Evolutionary conservation across 2,113 vertebrate species (phyloP).

Genomic region (Monopterus albus): DNA sequence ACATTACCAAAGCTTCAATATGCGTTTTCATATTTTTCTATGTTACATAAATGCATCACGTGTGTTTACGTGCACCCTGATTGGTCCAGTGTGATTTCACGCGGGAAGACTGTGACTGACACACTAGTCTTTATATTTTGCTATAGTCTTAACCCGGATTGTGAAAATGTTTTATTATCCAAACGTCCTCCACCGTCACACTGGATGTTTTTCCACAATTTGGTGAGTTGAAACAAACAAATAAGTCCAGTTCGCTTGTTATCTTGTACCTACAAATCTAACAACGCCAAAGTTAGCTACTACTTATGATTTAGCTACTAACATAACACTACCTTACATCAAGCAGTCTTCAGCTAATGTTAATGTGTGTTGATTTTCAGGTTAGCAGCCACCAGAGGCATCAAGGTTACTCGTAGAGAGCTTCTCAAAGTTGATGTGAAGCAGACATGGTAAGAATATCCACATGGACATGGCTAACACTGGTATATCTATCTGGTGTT

Average conservation of each 20-base stretch:
- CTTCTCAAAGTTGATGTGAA: slow-evolving; percentile 84
- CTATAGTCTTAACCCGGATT: no score
- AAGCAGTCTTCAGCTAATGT: background rate
- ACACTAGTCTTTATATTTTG: background rate
- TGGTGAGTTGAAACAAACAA: slow-evolving; percentile 77
- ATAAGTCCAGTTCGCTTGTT: background rate
- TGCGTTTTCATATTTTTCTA: no score
- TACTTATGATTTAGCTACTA: no score
- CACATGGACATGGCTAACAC: no score
- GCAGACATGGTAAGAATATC: slow-evolving; percentile 81
- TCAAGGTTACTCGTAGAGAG: slow-evolving; percentile 81
- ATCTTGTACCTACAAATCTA: background rate
- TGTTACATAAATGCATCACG: slow-evolving; percentile 23
- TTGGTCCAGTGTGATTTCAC: slow-evolving; percentile 26
- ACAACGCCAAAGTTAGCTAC: no score
- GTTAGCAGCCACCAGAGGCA: slow-evolving; percentile 86
- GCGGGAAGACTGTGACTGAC: slow-evolving; percentile 20
- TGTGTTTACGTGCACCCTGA: slow-evolving; percentile 25
- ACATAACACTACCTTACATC: background rate
- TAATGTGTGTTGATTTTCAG: slow-evolving; percentile 61
- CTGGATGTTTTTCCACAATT: slow-evolving; percentile 86
- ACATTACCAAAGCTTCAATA: no score
- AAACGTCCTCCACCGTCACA: slow-evolving; percentile 84
- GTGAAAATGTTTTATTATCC: slow-evolving; percentile 88
- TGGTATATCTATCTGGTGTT: no score